Base-by-base conservation (phyloP, 2,888 invertebrate species). In the Hedychridium roseum region DNA sequence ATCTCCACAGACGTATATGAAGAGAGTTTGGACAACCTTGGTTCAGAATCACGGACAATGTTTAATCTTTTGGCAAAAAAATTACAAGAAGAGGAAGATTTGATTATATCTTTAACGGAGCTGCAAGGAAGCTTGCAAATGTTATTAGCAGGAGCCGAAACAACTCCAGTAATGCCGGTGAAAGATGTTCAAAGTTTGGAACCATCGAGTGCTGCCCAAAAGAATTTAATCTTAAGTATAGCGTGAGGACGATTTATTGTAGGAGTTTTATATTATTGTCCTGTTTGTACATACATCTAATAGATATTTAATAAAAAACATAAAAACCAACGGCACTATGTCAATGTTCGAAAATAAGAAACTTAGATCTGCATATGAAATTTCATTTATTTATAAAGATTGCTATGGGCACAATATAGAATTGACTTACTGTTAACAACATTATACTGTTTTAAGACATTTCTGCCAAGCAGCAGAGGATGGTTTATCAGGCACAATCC, bases 111-210 rank as follows among this genome's bases (percentile, higher is more conserved):
- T 39, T 78, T 91, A 21, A 76, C 86, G 50, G 83, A 86, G 62
- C 73, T 92, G 18, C 88, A 90, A 78, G 91, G 92, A 7, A 83
- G 86, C 17, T 81, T 91, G 50, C 83, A 86, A 60, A 81, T 90
- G 74, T 74, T 92, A 18, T 74, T 89, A 51, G 82, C 87, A 16
- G 87, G 85, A 34, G 82, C 87, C 2, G 75, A 78, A 65, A 61
- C 62, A 1, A 51, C 50, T 15, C 38, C 54, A 18, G 42, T 56
- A 14, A 27, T 54, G 6, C 35, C 54, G 3, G 28, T 56, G n/a
- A 70, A 68, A 46, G 60, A 72, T 42, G 50, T 54, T 18, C 64
- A 63, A 30, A 50, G 21, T 44, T 43, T 74, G 12, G 64, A 70
- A 54, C 75, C 75, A 5, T 76, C 76, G 5, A 83, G 80, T 71